Evolutionary conservation across 2,113 vertebrate genomes (phyloP).

Genomic region (Carassius auratus): DNA sequence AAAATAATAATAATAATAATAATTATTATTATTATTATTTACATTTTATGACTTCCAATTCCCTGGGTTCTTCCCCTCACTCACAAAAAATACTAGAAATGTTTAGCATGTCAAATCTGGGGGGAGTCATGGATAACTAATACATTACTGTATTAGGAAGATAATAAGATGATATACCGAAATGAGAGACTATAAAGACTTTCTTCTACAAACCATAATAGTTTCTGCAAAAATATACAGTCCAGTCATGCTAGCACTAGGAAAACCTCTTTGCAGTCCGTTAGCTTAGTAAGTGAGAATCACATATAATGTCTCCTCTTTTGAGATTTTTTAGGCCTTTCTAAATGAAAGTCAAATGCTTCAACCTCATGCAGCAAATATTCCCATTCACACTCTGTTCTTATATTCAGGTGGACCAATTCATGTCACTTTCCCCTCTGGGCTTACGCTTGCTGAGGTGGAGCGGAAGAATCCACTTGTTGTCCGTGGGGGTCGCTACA

Average conservation of each 20-base stretch:
- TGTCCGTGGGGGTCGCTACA: conserved; percentile 76
- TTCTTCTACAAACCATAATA: neutral
- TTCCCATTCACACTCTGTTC: neutral
- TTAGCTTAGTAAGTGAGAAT: neutral
- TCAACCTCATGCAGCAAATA: neutral
- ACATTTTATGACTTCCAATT: no score
- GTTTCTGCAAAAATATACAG: neutral
- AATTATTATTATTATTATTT: no score
- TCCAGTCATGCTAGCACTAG: neutral
- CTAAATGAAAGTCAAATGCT: neutral
- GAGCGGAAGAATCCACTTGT: conserved; percentile 77
- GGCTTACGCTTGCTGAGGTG: conserved; percentile 72
- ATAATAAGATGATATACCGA: neutral
- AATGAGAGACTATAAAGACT: neutral
- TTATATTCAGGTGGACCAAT: conserved; percentile 74
- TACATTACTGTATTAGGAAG: neutral
- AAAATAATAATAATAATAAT: no score
- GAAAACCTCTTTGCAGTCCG: neutral
- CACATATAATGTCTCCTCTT: neutral
- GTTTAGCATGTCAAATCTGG: neutral
- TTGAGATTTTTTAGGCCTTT: neutral
- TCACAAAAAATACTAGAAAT: neutral
- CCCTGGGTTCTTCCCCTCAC: no score
- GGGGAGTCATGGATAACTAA: neutral
- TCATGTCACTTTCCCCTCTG: conserved; percentile 75